Evolutionary conservation across 2,888 invertebrate species (phyloP), one percentile per base, ranked within the genome.

Genomic region (Hirtodrosophila histrioides): DNA sequence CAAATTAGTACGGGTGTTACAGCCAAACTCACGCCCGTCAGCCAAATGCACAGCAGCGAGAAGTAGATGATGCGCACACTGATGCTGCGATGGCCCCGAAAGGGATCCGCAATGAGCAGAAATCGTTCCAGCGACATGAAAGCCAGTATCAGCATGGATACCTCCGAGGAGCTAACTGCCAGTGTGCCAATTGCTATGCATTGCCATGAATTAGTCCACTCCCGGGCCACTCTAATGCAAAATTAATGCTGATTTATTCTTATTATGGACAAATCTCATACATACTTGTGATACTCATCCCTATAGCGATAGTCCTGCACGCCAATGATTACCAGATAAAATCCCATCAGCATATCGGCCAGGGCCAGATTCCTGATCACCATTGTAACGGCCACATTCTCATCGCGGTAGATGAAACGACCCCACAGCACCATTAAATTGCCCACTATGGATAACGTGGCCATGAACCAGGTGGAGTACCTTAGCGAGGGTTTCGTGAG

Each of bases 121-220:
- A 94, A 95, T 73, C 95, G 92, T 76, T 95, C 95, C 75, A 95
- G 89, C 1, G 95, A 94, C 93, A 95, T 94, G 83, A 94, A 94
- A 1, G 94, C 93, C 69, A 95, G 89, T 61, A 95, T 94, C 39
- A 95, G 89, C 88, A 95, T 93, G 6, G 95, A 95, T 2, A 94
- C 94, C 92, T 95, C 95, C 2, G 94, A 94, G 1, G 95, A 95
- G 23, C 93, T 93, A 91, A 95, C 94, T 0, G 95, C 95, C 35
- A 94, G 75, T 4, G 94, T 92, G 31, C 95, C 95, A 33, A 93
- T 91, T 1, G 93, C 81, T 0, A 93, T 93, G 89, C 95, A 95
- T n/a, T 92, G 90, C 93, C 93, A 94, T 0, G 95, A 95, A 7
- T 93, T 92, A 88, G 94, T 94, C 95, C 95, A 95, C 1, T 92